phyloP scores from a whole-genome alignment of 2,113 vertebrate species.

The Oreocharis arfaki region DNA sequence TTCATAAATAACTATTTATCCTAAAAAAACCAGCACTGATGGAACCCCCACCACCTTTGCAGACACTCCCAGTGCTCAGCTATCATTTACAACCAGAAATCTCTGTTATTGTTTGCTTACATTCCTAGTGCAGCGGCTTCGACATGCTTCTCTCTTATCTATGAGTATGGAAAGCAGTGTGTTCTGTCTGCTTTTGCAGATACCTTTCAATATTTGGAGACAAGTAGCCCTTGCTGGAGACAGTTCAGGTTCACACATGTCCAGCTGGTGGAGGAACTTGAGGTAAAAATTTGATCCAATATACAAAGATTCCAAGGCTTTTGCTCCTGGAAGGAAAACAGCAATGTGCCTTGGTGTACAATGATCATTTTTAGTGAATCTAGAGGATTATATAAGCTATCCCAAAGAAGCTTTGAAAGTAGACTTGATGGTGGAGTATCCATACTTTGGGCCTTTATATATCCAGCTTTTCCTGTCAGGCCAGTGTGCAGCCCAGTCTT shows the following conservation, averaged over 20 bases:
- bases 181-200: not conserved
- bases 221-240: not conserved
- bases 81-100: not conserved
- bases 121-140: not conserved
- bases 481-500: rapidly evolving
- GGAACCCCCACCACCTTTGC: not conserved
- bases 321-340: not conserved
- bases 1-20: not conserved
- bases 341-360: not conserved
- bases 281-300: not conserved
- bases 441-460: not conserved
- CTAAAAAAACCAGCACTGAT: not conserved
- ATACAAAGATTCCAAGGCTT: not conserved
- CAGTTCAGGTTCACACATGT: not conserved
- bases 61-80: not conserved
- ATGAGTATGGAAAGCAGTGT: not conserved
- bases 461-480: not conserved
- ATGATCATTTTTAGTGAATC: not conserved
- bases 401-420: not conserved
- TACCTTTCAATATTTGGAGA: not conserved
- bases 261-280: not conserved
- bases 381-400: not conserved
- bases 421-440: not conserved
- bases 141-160: not conserved
- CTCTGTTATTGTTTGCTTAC: not conserved